Evolutionary conservation across 2,797 vertebrate species (phyloP), one percentile per base, ranked within the genome.

Genomic region (Phataginus tetradactyla): DNA sequence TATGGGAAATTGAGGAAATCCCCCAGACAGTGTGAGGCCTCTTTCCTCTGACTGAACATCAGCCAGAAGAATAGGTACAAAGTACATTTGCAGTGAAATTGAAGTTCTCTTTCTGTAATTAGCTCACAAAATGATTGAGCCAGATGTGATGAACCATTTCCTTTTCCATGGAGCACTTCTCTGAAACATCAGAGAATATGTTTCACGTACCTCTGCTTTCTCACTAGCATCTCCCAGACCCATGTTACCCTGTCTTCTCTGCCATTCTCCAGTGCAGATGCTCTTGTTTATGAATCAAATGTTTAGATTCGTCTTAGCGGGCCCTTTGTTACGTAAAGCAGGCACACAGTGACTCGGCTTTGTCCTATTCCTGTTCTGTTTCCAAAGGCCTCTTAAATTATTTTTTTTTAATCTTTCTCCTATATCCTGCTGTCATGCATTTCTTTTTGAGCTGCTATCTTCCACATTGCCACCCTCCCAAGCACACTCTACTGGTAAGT

Each of bases 31-130:
- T 75, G 5, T 80, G 49, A 29, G 15, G 15, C 20, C 15, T 89
- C 51, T 89, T 96, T 95, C 69, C n/a, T 90, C n/a, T 84, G 72
- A 39, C 7, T 93, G 42, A 80, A 57, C 5, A 81, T 39, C 17
- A 90, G 20, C 17, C n/a, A 61, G 42, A 92, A 80, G 37, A 83
- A 49, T 45, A 77, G 49, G 29, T 71, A 21, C 5, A 86, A 91
- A 83, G 39, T 79, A 51, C 8, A n/a, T 72, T 57, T 77, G 6
- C 5, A 32, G 4, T 85, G 37, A 91, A 66, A 83, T 57, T 64
- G 14, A 94, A 88, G 7, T 57, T 94, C 23, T 90, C 13, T 81
- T 93, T 87, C 55, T 90, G 25, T 83, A 86, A 84, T 37, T 34
- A 83, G 55, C 23, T 95, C 27, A 42, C 18, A 29, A 4, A 55